Evolutionary conservation across 2,888 invertebrate genomes (phyloP), one percentile per base, ranked within the genome.

Genomic region (Cerastis leucographa): DNA sequence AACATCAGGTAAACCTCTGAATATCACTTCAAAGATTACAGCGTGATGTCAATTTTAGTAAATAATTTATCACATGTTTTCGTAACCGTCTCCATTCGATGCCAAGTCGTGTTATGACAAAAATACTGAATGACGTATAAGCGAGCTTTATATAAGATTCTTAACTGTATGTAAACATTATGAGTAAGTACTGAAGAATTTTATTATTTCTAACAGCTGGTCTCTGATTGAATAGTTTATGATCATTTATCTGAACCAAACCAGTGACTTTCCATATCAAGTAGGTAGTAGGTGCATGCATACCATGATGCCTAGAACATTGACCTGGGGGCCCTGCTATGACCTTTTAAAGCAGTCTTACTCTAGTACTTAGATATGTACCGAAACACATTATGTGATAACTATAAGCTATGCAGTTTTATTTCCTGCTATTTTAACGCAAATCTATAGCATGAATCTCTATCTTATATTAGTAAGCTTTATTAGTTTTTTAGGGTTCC

Each of bases 141-240:
- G 46, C 4, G 64, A 61, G 51, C n/a, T 71, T 54, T n/a, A 35
- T 3, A 35, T 35, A 65, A 46, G 64, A 72, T 69, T 65, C 65
- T 78, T 83, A 72, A 81, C 61, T 70, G 69, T 66, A 72, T 69
- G 66, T 81, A 83, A 78, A 81, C 68, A 73, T 83, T 66, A 78
- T 81, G 78, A 72, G 68, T 35, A 81, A 78, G 49, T 17, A 19
- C 22, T 67, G 14, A 61, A 61, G 71, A 83, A 72, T 83, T 44
- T 67, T 29, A 44, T 62, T 17, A 42, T 42, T 49, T n/a, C 5
- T 35, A 25, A 42, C 25, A 44, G 14, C 54, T 44, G 42, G 17
- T 17, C n/a, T 35, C n/a, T 51, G 46, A 19, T 46, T 17, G 22
- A 25, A 65, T 54, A 25, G 64, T 62, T 22, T 62, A 40, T 40